Evolutionary conservation across 2,113 vertebrate species (phyloP).

Genomic region (Piprites chloris): DNA sequence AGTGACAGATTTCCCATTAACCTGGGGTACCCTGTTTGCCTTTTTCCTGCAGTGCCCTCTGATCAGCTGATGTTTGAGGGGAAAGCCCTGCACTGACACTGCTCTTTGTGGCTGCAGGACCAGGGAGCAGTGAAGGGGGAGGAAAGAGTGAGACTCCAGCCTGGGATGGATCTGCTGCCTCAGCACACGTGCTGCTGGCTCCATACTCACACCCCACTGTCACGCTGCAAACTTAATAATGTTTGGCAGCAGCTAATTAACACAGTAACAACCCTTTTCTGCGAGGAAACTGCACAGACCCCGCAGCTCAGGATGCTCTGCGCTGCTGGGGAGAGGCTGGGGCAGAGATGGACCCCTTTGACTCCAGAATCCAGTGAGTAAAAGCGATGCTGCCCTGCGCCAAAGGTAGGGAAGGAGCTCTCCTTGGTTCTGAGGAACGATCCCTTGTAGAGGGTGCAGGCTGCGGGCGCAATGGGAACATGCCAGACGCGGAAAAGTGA

Average conservation of each 20-base stretch:
- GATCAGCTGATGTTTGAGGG: not conserved
- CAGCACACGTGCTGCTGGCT: not conserved
- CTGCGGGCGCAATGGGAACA: not conserved
- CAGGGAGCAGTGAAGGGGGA: not conserved
- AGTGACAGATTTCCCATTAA: constrained; percentile 26
- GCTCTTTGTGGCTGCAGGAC: not conserved
- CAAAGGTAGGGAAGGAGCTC: not conserved
- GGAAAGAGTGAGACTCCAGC: not conserved
- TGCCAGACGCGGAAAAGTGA: not conserved
- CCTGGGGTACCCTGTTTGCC: not conserved
- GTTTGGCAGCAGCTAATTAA: not conserved
- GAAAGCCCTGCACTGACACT: not conserved
- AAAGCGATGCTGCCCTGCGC: not conserved
- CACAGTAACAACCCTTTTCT: not conserved
- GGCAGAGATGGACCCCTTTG: not conserved
- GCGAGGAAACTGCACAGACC: not conserved
- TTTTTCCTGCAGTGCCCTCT: not conserved
- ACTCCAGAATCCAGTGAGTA: not conserved
- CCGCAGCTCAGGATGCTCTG: not conserved
- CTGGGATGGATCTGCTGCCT: not conserved
- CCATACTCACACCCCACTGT: fast-evolving
- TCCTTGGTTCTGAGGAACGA: not conserved
- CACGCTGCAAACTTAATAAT: not conserved
- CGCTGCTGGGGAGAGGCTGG: not conserved
- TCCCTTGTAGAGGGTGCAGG: not conserved